These are phyloP conservation scores for Agelaius tricolor DNA, from an alignment of 2,113 vertebrate genomes.

Conservation along the genomic window DNA sequence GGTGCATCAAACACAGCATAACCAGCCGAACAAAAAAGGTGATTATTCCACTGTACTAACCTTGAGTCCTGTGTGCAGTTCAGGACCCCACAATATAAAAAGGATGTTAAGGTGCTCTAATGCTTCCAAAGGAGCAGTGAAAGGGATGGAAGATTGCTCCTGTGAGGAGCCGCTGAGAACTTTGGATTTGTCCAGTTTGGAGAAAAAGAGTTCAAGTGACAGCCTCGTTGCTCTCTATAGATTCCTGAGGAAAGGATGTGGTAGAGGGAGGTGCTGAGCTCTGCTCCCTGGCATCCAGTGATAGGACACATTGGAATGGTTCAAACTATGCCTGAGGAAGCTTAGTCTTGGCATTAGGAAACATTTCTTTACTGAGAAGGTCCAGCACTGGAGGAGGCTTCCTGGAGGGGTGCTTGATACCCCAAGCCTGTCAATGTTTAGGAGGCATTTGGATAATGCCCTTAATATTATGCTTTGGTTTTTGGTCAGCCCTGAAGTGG, in stretches of 20 bases:
- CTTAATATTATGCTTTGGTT: neutral
- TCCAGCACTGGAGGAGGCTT: neutral
- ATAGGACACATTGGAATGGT: neutral
- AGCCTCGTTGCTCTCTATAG: neutral
- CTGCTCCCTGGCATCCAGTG: neutral
- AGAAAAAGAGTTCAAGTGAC: neutral
- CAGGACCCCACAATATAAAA: neutral
- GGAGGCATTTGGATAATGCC: neutral
- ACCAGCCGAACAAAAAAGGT: neutral
- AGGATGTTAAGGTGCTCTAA: neutral
- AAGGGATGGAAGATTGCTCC: neutral
- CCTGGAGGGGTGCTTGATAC: neutral
- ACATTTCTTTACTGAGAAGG: neutral
- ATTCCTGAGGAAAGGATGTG: neutral
- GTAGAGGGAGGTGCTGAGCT: neutral
- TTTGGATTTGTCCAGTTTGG: neutral
- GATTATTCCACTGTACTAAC: accelerated
- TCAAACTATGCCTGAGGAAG: neutral
- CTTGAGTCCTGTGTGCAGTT: neutral
- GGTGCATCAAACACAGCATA: neutral
- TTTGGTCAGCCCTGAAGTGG: neutral
- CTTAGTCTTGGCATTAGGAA: neutral
- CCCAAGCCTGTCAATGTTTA: neutral
- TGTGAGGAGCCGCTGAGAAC: neutral
- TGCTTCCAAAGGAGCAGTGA: neutral